Conservation (phyloP, 2,797 vertebrate genomes). For the Chanos chanos region DNA sequence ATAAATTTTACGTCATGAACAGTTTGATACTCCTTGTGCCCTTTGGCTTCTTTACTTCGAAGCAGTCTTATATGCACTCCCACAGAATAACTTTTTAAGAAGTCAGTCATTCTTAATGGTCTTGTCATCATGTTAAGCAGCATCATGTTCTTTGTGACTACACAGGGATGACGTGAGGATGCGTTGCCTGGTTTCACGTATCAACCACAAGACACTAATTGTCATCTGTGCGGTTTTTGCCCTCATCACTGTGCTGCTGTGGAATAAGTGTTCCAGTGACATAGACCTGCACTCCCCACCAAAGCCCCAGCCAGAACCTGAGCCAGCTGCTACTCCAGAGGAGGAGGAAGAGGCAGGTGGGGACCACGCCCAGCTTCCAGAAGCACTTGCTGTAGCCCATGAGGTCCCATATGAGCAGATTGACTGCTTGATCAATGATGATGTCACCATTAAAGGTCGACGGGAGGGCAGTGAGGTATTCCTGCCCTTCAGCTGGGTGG, state of each 20-base stretch:
- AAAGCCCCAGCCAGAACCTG: conserved; percentile 35
- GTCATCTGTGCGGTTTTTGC: conserved; percentile 77
- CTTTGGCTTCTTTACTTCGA: too few relatives aligned
- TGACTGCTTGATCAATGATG: conserved; percentile 84
- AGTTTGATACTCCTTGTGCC: too few relatives aligned
- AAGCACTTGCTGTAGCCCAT: conserved; percentile 67
- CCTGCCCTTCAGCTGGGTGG: conserved; percentile 82
- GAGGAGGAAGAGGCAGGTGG: conserved; percentile 39
- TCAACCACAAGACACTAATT: conserved; percentile 83
- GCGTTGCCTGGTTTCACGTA: conserved; percentile 83
- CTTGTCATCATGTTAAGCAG: too few relatives aligned
- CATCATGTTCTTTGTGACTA: conserved; percentile 5
- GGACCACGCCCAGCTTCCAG: conserved; percentile 54
- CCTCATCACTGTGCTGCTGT: conserved; percentile 74
- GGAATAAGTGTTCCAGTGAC: conserved; percentile 77
- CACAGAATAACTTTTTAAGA: conserved; percentile 9
- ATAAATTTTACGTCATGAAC: too few relatives aligned
- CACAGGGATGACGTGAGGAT: conserved; percentile 74
- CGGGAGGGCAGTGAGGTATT: conserved; percentile 78
- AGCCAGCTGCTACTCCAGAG: conserved; percentile 51
- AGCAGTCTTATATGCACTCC: too few relatives aligned
- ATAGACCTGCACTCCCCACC: conserved; percentile 50
- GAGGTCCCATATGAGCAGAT: conserved; percentile 80
- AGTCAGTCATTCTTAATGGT: conserved; percentile 16
- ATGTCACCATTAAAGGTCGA: conserved; percentile 74